Conservation (phyloP, 2,797 vertebrate species). For the Falco columbarius region DNA sequence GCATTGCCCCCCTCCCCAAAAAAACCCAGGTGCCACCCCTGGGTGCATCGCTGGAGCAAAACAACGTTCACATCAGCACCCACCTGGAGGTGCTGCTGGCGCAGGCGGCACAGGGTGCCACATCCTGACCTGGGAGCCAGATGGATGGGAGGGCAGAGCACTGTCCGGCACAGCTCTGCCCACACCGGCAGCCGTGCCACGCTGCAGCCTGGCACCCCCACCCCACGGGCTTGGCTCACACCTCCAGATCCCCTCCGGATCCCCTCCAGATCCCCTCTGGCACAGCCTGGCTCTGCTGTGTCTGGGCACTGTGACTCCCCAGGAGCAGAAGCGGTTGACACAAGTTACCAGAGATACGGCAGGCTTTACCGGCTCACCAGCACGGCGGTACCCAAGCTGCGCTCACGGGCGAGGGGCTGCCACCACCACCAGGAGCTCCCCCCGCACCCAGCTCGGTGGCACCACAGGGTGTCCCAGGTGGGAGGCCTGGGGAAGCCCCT, state of each 20-base stretch:
- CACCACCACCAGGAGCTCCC: background rate
- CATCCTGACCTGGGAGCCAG: background rate
- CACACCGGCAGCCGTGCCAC: background rate
- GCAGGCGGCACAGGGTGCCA: background rate
- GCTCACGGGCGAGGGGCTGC: background rate
- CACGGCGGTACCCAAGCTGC: background rate
- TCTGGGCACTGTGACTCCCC: background rate
- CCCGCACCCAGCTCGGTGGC: background rate
- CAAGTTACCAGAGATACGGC: accelerated
- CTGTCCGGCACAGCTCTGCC: background rate
- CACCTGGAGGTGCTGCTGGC: accelerated
- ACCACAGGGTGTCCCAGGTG: accelerated
- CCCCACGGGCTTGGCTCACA: background rate
- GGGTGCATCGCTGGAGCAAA: background rate
- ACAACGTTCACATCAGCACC: accelerated
- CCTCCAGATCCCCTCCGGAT: background rate
- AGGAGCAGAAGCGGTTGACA: background rate
- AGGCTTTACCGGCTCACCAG: background rate
- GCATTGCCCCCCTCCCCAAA: accelerated
- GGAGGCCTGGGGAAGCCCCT: background rate
- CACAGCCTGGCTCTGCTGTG: background rate
- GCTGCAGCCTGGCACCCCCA: background rate
- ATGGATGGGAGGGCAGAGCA: background rate
- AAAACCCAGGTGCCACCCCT: background rate
- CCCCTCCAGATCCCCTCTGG: background rate